These are phyloP conservation scores for Odontothrips loti DNA, from an alignment of 2,888 invertebrate species.

Conservation along the genomic window DNA sequence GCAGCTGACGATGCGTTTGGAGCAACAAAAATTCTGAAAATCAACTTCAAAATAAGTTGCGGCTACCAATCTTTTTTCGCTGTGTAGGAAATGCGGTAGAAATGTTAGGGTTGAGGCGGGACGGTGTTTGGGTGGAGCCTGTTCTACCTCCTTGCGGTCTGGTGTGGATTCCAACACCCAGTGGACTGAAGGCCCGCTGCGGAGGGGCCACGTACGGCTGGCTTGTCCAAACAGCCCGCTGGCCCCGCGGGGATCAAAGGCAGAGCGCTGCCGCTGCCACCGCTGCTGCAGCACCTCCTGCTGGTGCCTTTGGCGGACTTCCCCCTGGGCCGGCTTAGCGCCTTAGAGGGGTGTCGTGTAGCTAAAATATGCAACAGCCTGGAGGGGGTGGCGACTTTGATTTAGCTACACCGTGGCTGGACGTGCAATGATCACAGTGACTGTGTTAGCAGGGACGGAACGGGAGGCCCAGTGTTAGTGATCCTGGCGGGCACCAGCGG, in stretches of 20 bases:
- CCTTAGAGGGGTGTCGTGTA: not conserved
- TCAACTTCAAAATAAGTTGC: too few species aligned
- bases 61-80: too few species aligned
- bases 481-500: not conserved
- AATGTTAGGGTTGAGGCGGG: too few species aligned
- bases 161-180: not conserved
- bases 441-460: not conserved
- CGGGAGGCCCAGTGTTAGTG: not conserved
- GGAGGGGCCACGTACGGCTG: not conserved
- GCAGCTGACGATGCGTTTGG: too few species aligned
- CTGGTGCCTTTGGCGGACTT: too few species aligned
- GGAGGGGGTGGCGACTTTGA: not conserved
- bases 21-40: too few species aligned
- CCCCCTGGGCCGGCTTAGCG: not conserved
- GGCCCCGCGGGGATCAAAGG: not conserved
- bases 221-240: not conserved
- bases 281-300: too few species aligned
- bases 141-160: too few species aligned
- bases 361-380: not conserved
- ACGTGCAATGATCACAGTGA: not conserved
- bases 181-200: not conserved
- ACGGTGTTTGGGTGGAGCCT: too few species aligned
- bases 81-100: too few species aligned
- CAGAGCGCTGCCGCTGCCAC: not conserved
- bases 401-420: not conserved